Conservation (phyloP, 2,888 invertebrate genomes). For the Pyrrhosoma nymphula region DNA sequence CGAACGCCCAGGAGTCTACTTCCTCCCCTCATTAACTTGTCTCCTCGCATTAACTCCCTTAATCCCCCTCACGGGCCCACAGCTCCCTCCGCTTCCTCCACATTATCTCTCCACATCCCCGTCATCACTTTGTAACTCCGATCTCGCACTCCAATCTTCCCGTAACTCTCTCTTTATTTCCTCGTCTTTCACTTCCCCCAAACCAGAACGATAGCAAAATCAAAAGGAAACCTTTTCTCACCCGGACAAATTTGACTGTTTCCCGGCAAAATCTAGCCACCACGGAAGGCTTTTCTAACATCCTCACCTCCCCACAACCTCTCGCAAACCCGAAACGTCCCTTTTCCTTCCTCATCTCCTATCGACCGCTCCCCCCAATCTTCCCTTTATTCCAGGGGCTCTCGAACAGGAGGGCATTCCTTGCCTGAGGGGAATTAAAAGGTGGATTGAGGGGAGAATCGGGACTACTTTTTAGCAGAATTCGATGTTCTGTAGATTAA, state of each 20-base stretch:
- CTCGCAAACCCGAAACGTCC: neutral
- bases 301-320: neutral
- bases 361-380: too few relatives aligned
- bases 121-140: neutral
- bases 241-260: neutral
- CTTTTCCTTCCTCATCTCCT: neutral
- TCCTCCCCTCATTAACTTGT: conserved; percentile 32
- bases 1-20: neutral
- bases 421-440: too few relatives aligned
- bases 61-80: neutral
- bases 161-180: neutral
- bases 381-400: too few relatives aligned
- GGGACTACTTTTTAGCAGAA: too few relatives aligned
- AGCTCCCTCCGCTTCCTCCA: neutral
- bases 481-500: too few relatives aligned
- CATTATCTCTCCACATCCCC: neutral
- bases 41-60: neutral
- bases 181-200: neutral
- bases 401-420: too few relatives aligned
- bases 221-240: neutral
- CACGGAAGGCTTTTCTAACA: neutral
- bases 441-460: too few relatives aligned
- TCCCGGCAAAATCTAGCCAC: neutral
- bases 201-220: neutral
- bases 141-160: neutral